These are phyloP conservation scores for Pristis pectinata DNA, from an alignment of 2,797 vertebrate genomes.

Conservation along the genomic window DNA sequence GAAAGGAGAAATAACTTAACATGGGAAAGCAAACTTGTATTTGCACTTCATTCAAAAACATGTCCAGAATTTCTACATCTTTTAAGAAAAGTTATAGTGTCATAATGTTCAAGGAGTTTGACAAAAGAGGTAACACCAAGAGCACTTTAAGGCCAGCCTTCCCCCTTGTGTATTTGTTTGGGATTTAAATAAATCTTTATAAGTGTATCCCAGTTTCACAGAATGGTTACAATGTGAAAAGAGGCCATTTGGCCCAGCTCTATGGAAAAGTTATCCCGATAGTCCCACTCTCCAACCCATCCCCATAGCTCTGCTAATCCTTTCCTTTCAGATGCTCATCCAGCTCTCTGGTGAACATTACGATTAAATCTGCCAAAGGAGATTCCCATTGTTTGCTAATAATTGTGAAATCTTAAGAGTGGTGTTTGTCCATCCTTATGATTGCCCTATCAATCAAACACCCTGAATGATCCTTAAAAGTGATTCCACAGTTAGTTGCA, in stretches of 20 bases:
- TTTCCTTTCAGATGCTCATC: no score
- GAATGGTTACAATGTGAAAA: no score
- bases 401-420: neutral
- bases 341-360: no score
- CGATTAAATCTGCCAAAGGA: neutral
- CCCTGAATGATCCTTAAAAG: neutral
- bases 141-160: no score
- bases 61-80: neutral
- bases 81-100: neutral
- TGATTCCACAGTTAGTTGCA: neutral
- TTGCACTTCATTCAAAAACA: neutral
- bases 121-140: neutral
- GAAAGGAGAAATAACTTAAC: neutral
- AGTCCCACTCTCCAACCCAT: no score
- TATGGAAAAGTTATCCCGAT: no score
- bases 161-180: neutral
- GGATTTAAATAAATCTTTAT: neutral
- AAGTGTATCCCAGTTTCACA: no score
- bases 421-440: neutral
- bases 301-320: no score
- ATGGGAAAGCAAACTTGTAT: neutral
- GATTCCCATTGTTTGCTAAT: neutral
- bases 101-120: neutral
- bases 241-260: no score
- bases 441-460: neutral